Percentiles rank a stretch among this genome's conserved stretches.
These are phyloP conservation scores for Danio rerio DNA, from an alignment of 2,113 vertebrate genomes.

Conservation along the genomic window GRCz12tu NC_133197.1:20228001-20228500, in stretches of 20 bases:
- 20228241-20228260: constrained; percentile 83
- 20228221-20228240: constrained; percentile 81
- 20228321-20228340: constrained; percentile 73
- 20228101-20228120: constrained; percentile 79
- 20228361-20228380: constrained; percentile 75
- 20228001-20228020: constrained; percentile 85
- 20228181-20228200: constrained; percentile 76
- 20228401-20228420: not conserved
- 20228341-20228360: constrained; percentile 67
- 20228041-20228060: constrained; percentile 66
- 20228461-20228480: constrained; percentile 82
- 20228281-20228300: constrained; percentile 96
- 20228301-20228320: constrained; percentile 89
- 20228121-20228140: constrained; percentile 69
- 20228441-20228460: not conserved
- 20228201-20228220: constrained; percentile 81
- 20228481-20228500: constrained; percentile 98
- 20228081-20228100: constrained; percentile 84
- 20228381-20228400: constrained; percentile 55
- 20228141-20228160: constrained; percentile 75
- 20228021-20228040: constrained; percentile 79
- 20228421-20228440: not conserved
- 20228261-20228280: constrained; percentile 88
- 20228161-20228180: constrained; percentile 68
- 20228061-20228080: constrained; percentile 51